Evolutionary conservation across 1,140 invertebrate genomes (phyloP).

Genomic region (Aplysia californica): DNA sequence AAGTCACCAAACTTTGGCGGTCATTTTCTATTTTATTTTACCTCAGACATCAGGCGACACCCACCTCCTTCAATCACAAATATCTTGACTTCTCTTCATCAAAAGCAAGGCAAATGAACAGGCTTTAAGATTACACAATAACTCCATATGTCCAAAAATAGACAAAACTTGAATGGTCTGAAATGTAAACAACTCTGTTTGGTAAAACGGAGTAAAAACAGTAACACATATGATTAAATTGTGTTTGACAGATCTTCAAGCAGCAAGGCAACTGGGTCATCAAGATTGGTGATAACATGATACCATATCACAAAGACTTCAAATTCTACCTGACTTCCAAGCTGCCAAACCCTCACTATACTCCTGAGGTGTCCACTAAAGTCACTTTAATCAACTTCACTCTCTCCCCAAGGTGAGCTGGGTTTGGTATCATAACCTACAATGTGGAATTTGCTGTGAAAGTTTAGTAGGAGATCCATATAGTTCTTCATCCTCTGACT

Average conservation of each 20-base stretch:
- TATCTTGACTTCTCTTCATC: no score
- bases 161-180: no score
- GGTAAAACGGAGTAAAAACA: not conserved
- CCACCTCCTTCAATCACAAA: no score
- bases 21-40: no score
- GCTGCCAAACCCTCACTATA: constrained; percentile 89
- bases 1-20: no score
- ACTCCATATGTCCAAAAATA: no score
- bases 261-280: constrained; percentile 78
- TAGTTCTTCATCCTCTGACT: not conserved
- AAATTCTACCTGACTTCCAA: constrained; percentile 91
- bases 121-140: no score
- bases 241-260: constrained; percentile 69
- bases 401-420: constrained; percentile 76
- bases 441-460: no score
- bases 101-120: no score
- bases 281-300: constrained; percentile 81
- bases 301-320: constrained; percentile 87
- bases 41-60: no score
- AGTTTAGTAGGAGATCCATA: no score
- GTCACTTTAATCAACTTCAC: constrained; percentile 92
- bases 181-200: no score
- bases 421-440: not conserved
- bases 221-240: constrained; percentile 9
- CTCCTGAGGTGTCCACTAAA: constrained; percentile 90